Base-by-base conservation (phyloP, 2,113 vertebrate species). In the Myodes glareolus region DNA sequence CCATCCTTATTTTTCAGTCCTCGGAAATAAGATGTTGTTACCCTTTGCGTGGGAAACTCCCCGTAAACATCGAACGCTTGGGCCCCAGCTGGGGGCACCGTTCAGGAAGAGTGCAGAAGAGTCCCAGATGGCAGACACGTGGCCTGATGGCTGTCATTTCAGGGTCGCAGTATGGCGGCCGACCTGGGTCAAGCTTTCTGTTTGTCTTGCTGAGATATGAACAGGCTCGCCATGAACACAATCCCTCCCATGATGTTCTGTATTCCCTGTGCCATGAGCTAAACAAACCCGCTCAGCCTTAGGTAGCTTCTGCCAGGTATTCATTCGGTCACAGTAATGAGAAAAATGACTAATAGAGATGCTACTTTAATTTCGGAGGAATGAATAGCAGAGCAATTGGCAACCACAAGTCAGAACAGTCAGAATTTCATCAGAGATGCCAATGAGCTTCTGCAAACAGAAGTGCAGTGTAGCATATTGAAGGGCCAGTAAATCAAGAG, bases 371-470 rank as follows among this genome's bases (percentile, higher is more conserved):
- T 11, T 73, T 68, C 14, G 78, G 33, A 88, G 47, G 84, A 82
- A 39, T 2, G 12, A 8, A 0, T 45, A 65, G 27, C 10, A 36
- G 39, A 84, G 85, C 42, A 55, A 45, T 19, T 55, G 55, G 13
- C 7, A 84, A 1, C 13, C 39, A 55, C 42, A 12, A 42, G 50
- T 42, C 42, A 42, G 39, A 55, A 13, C 52, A 25, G 1, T 27
- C 33, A 58, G 9, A 33, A 67, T 7, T 25, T 5, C 8, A 31
- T 39, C 58, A 52, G 25, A 33, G 19, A 55, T 31, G 4, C 2
- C 4, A 0, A 21, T 39, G 36, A 17, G 3, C 0, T 25, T 76
- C 85, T 42, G 21, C 4, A 23, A n/a, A 42, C 6, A 29, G 4
- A 0, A 27, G 4, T 14, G 52, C 7, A 42, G 9, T 39, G 21